A percentile compares a stretch with the other conserved stretches of the same genome.
Evolutionary conservation across 2,888 invertebrate species (phyloP).

Genomic region (Tuta absoluta): DNA sequence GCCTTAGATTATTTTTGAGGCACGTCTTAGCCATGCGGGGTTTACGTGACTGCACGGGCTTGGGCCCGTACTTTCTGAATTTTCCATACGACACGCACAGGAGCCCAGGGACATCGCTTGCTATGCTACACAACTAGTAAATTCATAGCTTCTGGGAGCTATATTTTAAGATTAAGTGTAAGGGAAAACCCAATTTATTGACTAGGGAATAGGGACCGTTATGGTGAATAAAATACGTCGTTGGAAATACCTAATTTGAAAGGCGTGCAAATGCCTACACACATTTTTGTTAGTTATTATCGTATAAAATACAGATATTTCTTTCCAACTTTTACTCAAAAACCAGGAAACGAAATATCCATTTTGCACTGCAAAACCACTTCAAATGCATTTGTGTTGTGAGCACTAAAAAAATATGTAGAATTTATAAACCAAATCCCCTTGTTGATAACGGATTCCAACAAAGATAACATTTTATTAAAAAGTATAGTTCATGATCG

Average conservation of each 20-base stretch:
- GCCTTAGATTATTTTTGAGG: slow-evolving; percentile 13
- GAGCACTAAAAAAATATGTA: too few species aligned
- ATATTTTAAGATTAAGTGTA: slow-evolving; percentile 15
- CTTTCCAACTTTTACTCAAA: too few species aligned
- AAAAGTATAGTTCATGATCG: too few species aligned
- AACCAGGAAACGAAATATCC: too few species aligned
- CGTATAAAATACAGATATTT: too few species aligned
- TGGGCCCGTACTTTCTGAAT: slow-evolving; percentile 14
- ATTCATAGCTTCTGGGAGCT: slow-evolving; percentile 16
- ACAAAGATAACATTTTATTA: too few species aligned
- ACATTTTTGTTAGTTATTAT: too few species aligned
- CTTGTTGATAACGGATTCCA: too few species aligned
- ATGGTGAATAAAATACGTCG: not conserved
- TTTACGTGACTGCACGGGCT: slow-evolving; percentile 11
- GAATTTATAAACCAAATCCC: too few species aligned
- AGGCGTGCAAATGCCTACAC: too few species aligned
- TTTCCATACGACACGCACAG: slow-evolving; percentile 26
- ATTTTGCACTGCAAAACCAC: too few species aligned
- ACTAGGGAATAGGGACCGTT: not conserved
- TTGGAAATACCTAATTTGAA: not conserved
- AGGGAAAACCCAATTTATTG: not conserved
- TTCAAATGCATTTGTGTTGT: too few species aligned
- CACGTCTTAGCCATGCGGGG: slow-evolving; percentile 12
- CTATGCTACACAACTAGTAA: slow-evolving; percentile 5
- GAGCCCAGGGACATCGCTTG: slow-evolving; percentile 14